These are phyloP conservation scores for Halcyon badia DNA, from an alignment of 2,797 vertebrate genomes.

Conservation along the genomic window DNA sequence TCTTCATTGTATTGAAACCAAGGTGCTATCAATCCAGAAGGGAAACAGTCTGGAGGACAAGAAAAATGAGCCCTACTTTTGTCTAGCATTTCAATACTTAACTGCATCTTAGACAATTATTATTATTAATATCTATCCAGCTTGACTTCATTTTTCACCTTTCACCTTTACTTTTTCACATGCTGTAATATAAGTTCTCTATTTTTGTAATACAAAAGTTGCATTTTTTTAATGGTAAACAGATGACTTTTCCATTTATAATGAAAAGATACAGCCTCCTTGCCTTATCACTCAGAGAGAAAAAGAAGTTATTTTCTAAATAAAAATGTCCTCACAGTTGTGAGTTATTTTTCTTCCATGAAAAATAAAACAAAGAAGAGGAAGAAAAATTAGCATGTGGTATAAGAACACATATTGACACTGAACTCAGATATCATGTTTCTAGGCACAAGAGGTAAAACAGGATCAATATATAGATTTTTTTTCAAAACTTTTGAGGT, in stretches of 20 bases:
- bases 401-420: neutral
- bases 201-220: neutral
- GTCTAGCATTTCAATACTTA: neutral
- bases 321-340: neutral
- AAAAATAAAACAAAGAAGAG: neutral
- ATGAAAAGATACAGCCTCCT: neutral
- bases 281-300: fast-evolving
- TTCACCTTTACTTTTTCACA: neutral
- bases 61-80: neutral
- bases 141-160: neutral
- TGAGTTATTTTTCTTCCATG: neutral
- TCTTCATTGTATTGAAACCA: neutral
- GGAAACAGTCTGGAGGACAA: neutral
- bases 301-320: neutral
- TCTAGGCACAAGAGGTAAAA: neutral
- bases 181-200: neutral
- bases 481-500: neutral
- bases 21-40: neutral
- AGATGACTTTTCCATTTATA: neutral
- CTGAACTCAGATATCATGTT: neutral
- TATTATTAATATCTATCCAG: neutral
- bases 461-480: neutral
- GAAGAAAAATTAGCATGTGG: neutral
- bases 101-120: neutral
- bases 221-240: neutral